A percentile compares a stretch with the other conserved stretches of the same genome.
These are phyloP conservation scores for Phasianus colchicus DNA, from an alignment of 2,113 vertebrate genomes.

Conservation along the genomic window DNA sequence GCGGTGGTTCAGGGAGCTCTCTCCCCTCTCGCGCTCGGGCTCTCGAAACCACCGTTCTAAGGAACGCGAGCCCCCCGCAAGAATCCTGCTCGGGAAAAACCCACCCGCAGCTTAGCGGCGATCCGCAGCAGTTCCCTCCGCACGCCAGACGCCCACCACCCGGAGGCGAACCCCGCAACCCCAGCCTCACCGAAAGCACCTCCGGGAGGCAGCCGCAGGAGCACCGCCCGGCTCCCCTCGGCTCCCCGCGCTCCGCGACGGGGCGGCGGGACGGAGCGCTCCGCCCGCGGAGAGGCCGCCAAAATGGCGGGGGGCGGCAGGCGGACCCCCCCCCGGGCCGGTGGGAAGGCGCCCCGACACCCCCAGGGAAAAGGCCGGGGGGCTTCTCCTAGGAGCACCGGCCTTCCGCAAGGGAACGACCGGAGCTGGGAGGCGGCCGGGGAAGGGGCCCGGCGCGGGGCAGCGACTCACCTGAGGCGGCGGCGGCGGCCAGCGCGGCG, in stretches of 20 bases:
- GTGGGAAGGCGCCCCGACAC: rapidly evolving
- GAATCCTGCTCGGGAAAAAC: rapidly evolving
- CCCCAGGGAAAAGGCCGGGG: no score
- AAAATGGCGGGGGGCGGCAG: constrained; percentile 57
- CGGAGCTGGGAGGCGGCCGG: background rate
- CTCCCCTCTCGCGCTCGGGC: background rate
- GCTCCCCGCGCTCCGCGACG: background rate
- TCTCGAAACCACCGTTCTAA: background rate
- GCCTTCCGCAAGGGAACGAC: background rate
- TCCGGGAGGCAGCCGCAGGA: background rate
- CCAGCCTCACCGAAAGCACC: background rate
- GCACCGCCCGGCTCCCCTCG: background rate
- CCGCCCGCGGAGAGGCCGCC: background rate
- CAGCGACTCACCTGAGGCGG: constrained; percentile 23
- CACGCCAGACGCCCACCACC: rapidly evolving
- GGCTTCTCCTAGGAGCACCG: background rate
- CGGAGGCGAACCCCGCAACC: background rate
- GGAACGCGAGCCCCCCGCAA: no score
- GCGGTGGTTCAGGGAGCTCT: background rate
- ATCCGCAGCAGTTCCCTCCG: rapidly evolving
- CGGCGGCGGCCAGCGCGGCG: background rate
- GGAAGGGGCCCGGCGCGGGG: background rate
- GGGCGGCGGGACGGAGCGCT: background rate
- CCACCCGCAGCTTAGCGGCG: background rate
- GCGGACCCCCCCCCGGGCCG: background rate